Base-by-base conservation (phyloP, 1,140 invertebrate genomes). In the Acromyrmex echinatior region DNA sequence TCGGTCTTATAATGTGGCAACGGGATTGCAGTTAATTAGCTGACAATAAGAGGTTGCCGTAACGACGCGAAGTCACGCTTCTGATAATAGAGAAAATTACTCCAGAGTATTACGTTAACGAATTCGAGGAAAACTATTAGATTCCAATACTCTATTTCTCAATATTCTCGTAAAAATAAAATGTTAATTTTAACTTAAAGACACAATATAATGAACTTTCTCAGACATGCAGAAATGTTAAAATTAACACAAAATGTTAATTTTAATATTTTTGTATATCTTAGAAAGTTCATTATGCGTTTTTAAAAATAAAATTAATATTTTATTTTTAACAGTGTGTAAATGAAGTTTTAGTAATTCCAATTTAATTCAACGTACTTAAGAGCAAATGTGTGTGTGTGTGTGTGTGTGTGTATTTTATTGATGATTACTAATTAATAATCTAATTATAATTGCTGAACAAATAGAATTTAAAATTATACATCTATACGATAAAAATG, bases 1-100 rank as follows among this genome's bases (percentile, higher is more conserved):
- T 92, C 89, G 80, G 79, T 63, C 86, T 90, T 76, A 89, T 87
- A 93, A 93, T 90, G 81, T 88, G 87, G 80, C 89, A 85, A 80
- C 65, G 60, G 31, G 80, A 91, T 88, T 88, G 89, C 88, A 86
- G 86, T 89, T 92, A 93, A 93, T 93, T 92, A 92, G 77, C 87
- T 90, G 89, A 93, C 91, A 90, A 88, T 86, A 80, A 87, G 68
- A 66, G 79, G 56, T 88, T 82, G 80, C 28, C 21, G 63, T 76
- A 79, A 81, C 74, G 68, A 63, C 60, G 25, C 74, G 39, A 14
- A 81, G 84, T 89, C 87, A 86, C 78, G 73, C 60, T 76, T 45
- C 60, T 80, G 74, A 39, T 63, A 85, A 88, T 87, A 62, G 56
- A 74, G 14, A 76, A 9, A 84, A 62, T 76, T 45, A 28, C 73